Evolutionary conservation across 2,113 vertebrate species (phyloP).

Genomic region (Indri indri): DNA sequence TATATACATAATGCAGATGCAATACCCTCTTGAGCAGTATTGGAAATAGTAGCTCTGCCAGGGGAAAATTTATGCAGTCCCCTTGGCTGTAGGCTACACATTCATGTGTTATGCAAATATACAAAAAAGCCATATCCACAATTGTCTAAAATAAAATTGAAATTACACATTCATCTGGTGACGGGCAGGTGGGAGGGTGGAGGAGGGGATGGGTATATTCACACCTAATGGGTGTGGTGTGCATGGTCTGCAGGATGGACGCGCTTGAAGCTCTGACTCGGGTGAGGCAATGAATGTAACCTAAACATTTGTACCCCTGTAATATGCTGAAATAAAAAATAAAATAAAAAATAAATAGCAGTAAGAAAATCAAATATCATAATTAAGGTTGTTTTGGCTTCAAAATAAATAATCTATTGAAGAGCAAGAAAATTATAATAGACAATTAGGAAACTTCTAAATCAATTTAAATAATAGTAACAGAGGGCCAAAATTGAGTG

Average conservation of each 20-base stretch:
- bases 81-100: neutral
- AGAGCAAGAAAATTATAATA: neutral
- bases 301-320: no score
- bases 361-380: neutral
- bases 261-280: no score
- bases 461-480: neutral
- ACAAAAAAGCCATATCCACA: neutral
- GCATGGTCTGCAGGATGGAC: no score
- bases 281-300: no score
- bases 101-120: conserved; percentile 41
- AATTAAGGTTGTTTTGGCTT: neutral
- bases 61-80: neutral
- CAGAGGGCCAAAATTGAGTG: neutral
- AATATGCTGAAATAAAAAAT: no score
- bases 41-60: conserved; percentile 47
- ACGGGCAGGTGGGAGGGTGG: no score
- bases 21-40: neutral
- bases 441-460: neutral
- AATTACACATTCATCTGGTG: neutral
- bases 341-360: no score
- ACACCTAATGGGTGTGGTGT: no score
- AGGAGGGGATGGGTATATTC: no score
- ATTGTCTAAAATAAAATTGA: conserved; percentile 18
- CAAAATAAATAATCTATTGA: neutral
- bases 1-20: conserved; percentile 18